Evolutionary conservation across 2,113 vertebrate genomes (phyloP).

Genomic region (Atrichornis clamosus): DNA sequence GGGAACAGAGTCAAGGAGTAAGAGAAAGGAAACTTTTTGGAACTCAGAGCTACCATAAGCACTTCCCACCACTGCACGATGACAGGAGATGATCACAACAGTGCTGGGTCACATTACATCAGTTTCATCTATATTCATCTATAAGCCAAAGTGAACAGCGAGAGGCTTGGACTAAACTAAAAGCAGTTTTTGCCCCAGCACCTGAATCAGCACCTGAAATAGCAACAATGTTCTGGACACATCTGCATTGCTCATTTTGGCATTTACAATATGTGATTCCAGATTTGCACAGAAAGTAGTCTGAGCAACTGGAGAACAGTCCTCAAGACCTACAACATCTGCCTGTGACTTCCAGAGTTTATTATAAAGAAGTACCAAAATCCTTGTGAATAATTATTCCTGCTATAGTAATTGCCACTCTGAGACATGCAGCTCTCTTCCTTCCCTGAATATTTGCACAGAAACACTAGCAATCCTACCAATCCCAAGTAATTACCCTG

Average conservation of each 20-base stretch:
- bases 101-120: not conserved
- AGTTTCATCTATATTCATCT: not conserved
- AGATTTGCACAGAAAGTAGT: not conserved
- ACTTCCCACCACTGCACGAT: not conserved
- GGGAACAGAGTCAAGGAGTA: not conserved
- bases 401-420: not conserved
- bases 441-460: not conserved
- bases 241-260: not conserved
- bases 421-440: not conserved
- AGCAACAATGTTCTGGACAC: not conserved
- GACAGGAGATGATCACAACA: not conserved
- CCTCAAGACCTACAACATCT: not conserved
- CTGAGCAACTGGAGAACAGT: not conserved
- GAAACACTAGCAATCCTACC: not conserved
- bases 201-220: not conserved
- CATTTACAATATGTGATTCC: not conserved
- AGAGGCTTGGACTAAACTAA: not conserved
- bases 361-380: not conserved
- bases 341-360: not conserved
- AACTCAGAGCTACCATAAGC: not conserved
- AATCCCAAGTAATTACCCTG: not conserved
- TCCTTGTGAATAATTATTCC: not conserved
- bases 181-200: not conserved
- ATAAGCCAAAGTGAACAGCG: not conserved
- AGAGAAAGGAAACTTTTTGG: not conserved